Evolutionary conservation across 1,140 invertebrate species (phyloP), one percentile per base, ranked within the genome.

Genomic region (Orchesella cincta): DNA sequence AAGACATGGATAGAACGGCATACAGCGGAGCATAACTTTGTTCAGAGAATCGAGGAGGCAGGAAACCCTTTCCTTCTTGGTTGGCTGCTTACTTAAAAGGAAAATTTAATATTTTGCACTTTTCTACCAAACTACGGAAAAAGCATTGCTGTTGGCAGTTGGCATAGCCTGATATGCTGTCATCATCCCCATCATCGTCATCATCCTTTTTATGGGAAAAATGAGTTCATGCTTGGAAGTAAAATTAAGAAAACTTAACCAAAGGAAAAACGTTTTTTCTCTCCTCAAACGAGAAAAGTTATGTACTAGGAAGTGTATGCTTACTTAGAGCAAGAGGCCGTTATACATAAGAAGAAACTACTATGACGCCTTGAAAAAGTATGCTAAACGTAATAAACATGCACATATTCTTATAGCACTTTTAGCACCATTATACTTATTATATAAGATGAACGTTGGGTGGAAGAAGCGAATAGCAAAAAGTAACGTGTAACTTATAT

Each of bases 241-340:
- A 57, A 57, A 57, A 57, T 57, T 57, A 57, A 57, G 52, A 57
- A 57, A 57, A 57, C 52, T 57, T 57, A 57, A 57, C 52, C 52
- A 57, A 57, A 57, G 14, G 52, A 57, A 57, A 57, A 57, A 57
- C 52, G 23, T 8, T 57, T 57, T 57, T 57, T 57, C n/a, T n/a
- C n/a, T n/a, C 52, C 52, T 14, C 52, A 57, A 57, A 57, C 52
- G 52, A 57, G 52, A 26, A 57, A 57, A 57, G 52, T 57, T 57
- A n/a, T 57, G n/a, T n/a, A n/a, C n/a, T 57, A n/a, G 52, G 23
- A 57, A 57, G 52, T 57, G 52, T 57, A 23, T 57, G 52, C 23
- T 57, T 57, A 18, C 23, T 8, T 46, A 18, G 14, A 46, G 39
- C 39, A 46, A 5, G 5, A 46, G 18, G 18, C 39, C 18, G 39